Evolutionary conservation across 2,113 vertebrate genomes (phyloP), one percentile per base, ranked within the genome.

Genomic region (Ceyx cyanopectus): DNA sequence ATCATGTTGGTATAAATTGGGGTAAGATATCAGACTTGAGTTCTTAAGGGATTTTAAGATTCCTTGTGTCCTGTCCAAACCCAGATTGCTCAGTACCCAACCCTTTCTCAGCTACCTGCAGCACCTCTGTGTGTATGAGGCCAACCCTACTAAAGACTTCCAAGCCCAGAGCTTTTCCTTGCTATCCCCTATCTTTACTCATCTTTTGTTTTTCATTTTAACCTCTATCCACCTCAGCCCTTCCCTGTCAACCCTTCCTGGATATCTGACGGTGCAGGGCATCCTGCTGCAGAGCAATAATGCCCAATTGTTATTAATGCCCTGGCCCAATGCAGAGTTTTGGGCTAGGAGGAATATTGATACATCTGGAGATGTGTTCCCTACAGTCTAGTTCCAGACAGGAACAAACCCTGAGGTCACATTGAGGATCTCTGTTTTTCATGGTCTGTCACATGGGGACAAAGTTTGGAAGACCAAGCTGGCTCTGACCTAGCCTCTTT

Each of bases 161-260:
- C n/a, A 56, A 84, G 30, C 15, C 18, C 48, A 68, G 34, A 72
- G 13, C 2, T 18, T 17, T n/a, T 89, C 62, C 79, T 85, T 76
- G 14, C 34, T 61, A 63, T 14, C 3, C 19, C 1, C 18, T 72
- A 13, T 53, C 58, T 58, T 87, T 29, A n/a, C 4, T 1, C 34
- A 72, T 17, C 4, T 1, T 60, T 75, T 56, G 19, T 26, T 69
- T 75, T 84, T 40, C 2, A 12, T 84, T 89, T 84, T 34, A 58
- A 7, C 18, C 48, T 58, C 53, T 69, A 17, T 14, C 3, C 7
- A 72, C 8, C 3, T 5, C 29, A 73, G 0, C 13, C 5, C 2
- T 70, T n/a, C 23, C 30, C 48, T 41, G 9, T 9, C 34, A 72
- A 19, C 9, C 16, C 26, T 68, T 18, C 19, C 40, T 32, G 40